Base-by-base conservation (phyloP, 2,888 invertebrate species). In the Cantharis nigra region DNA sequence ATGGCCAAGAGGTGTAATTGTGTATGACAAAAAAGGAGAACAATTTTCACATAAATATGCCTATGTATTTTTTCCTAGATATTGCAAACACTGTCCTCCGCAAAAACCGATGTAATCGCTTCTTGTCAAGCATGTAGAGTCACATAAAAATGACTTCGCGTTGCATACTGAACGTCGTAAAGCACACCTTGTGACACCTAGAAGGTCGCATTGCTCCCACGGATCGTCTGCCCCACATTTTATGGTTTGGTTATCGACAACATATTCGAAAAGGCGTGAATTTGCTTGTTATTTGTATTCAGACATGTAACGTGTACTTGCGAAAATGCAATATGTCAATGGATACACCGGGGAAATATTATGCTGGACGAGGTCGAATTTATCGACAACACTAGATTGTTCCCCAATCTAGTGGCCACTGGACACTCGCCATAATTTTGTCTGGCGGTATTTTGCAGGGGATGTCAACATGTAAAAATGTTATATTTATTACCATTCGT, bases 381-480 rank as follows among this genome's bases (percentile, higher is more conserved):
- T 88, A 88, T 88, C 87, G 88, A 88, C 87, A 88, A 87, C 84
- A 85, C 85, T 87, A 87, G 87, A 88, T 88, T 87, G 88, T 88
- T 87, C 87, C 84, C 85, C 87, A 86, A 88, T 88, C 87, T 85
- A 85, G 83, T 86, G 85, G 86, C 85, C 87, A 85, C 86, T 83
- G 87, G 87, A 87, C 87, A 85, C 85, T 85, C 85, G 86, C 87
- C 86, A 88, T 87, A 88, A 88, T 85, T 88, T 87, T 86, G 84
- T 79, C 75, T 76, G 78, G 72, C 79, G 76, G 78, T 81, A 81
- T 81, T 67, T 81, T 80, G 81, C 79, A 82, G 84, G 84, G 84
- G 84, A 83, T 83, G 83, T 84, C 85, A 83, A 84, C 83, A 83
- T 80, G 79, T 78, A 79, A 79, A 79, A 79, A 76, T 76, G 70